Percentiles rank a stretch among this genome's conserved stretches.
Evolutionary conservation across 1,140 invertebrate species (phyloP).

Genomic region (Tribolium madens): DNA sequence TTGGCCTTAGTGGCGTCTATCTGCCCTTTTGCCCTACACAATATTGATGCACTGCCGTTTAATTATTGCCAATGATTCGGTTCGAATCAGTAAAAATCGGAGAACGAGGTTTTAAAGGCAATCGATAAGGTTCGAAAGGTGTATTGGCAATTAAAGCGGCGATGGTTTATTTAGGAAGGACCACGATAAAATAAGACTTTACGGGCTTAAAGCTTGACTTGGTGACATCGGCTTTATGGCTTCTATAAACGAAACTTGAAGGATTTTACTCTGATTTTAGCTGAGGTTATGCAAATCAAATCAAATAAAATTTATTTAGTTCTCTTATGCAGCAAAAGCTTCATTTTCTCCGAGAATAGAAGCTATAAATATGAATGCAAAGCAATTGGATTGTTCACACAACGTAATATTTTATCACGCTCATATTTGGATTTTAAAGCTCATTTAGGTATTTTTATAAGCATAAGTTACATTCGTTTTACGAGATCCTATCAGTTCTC

Average conservation of each 20-base stretch:
- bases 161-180: neutral
- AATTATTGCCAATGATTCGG: slow-evolving; percentile 7
- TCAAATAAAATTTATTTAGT: slow-evolving; percentile 9
- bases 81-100: neutral
- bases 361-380: neutral
- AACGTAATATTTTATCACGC: neutral
- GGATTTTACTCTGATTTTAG: neutral
- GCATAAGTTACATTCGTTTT: neutral
- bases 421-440: neutral
- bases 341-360: neutral
- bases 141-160: neutral
- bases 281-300: slow-evolving; percentile 8
- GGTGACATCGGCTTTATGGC: slow-evolving; percentile 5
- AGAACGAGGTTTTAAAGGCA: neutral
- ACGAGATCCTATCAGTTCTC: neutral
- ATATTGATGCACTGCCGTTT: slow-evolving; percentile 5
- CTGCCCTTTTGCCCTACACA: slow-evolving; percentile 14
- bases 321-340: neutral
- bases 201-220: slow-evolving; percentile 1
- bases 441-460: neutral
- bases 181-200: slow-evolving; percentile 1
- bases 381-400: neutral
- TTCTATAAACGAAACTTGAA: neutral
- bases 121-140: slow-evolving; percentile 1
- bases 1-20: slow-evolving; percentile 1